Conservation (phyloP, 2,888 invertebrate species). For the Eupithecia subfuscata region DNA sequence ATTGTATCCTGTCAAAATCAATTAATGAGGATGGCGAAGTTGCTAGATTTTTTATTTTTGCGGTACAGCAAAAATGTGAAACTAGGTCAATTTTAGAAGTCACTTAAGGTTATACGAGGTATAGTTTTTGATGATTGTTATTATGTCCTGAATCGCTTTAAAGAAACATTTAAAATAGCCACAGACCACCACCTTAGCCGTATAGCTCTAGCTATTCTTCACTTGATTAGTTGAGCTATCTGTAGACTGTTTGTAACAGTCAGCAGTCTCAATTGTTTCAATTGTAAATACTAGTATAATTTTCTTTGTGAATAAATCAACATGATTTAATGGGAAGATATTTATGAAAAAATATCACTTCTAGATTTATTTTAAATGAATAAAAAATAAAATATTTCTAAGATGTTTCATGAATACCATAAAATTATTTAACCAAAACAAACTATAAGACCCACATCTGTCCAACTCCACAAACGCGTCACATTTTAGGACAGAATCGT, state of each 20-base stretch:
- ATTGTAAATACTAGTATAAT: no score
- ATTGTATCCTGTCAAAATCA: neutral
- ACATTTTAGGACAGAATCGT: slow-evolving; percentile 36
- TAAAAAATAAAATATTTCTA: no score
- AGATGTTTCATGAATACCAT: no score
- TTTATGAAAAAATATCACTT: no score
- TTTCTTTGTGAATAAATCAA: no score
- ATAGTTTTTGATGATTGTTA: neutral
- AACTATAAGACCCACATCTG: neutral
- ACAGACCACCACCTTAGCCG: neutral
- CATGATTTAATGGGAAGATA: no score
- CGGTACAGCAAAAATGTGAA: neutral
- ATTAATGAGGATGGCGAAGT: neutral
- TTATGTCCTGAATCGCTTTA: neutral
- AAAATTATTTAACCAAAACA: neutral
- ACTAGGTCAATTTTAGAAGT: neutral
- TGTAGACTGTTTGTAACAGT: no score
- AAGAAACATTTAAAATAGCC: neutral
- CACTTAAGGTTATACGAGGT: neutral
- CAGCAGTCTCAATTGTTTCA: no score
- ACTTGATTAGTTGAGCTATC: no score
- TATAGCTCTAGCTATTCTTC: slow-evolving; percentile 21
- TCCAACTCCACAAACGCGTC: slow-evolving; percentile 7
- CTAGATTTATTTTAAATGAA: no score
- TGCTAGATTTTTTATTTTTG: neutral